These are phyloP conservation scores for Xenus cinereus DNA, from an alignment of 2,113 vertebrate genomes.

Conservation along the genomic window DNA sequence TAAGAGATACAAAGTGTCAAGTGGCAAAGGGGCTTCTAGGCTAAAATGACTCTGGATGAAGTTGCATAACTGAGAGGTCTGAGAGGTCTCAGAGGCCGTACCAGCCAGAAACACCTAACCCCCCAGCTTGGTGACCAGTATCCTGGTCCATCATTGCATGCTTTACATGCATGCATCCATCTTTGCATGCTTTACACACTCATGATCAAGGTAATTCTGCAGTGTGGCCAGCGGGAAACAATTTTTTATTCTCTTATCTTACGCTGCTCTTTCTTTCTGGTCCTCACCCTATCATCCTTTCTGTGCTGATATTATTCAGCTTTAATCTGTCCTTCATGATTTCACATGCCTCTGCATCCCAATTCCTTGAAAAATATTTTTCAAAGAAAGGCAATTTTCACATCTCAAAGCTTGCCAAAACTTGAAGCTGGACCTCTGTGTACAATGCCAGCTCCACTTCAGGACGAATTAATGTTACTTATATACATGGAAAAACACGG, in stretches of 20 bases:
- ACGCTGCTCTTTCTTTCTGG: not conserved
- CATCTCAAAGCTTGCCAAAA: not conserved
- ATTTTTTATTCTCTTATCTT: not conserved
- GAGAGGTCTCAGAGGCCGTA: not conserved
- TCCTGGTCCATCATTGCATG: not conserved
- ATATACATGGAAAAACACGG: not conserved
- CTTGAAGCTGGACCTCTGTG: not conserved
- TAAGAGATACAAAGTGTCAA: not conserved
- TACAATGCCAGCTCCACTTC: not conserved
- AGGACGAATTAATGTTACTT: not conserved
- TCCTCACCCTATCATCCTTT: not conserved
- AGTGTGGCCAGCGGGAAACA: not conserved
- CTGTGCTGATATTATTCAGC: not conserved
- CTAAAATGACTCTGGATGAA: not conserved
- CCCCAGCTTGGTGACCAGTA: fast-evolving
- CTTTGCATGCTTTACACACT: not conserved
- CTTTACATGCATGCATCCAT: no score
- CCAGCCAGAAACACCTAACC: not conserved
- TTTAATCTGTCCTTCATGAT: not conserved
- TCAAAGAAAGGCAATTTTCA: not conserved
- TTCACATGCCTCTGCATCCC: not conserved
- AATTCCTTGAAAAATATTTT: not conserved
- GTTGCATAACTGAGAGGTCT: not conserved
- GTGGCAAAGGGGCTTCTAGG: not conserved
- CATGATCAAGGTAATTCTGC: not conserved